Evolutionary conservation across 2,888 invertebrate species (phyloP).

Genomic region (Caenorhabditis plicata): DNA sequence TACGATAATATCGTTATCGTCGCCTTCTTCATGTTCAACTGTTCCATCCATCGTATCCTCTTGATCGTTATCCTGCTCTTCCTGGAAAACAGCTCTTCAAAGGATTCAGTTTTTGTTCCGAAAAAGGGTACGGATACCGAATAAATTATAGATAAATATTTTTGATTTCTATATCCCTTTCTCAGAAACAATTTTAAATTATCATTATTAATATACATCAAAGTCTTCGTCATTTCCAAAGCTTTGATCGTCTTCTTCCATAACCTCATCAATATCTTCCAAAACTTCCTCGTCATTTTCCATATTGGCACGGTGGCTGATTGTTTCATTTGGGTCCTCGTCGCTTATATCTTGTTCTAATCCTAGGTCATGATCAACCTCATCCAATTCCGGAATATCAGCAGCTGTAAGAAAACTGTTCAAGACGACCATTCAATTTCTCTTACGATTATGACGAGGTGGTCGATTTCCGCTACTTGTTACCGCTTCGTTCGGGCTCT

Average conservation of each 20-base stretch:
- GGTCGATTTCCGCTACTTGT: conserved; percentile 38
- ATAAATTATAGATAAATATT: no score
- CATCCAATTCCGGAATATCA: conserved; percentile 31
- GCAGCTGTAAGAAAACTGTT: conserved; percentile 18
- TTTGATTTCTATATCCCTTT: neutral
- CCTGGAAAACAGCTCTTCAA: no score
- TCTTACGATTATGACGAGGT: conserved; percentile 4
- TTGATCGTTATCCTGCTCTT: conserved; percentile 8
- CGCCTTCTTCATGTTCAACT: conserved; percentile 14
- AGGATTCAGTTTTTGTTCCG: no score
- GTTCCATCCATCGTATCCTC: neutral
- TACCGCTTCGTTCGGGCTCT: conserved; percentile 39
- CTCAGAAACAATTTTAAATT: neutral
- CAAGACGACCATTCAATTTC: no score
- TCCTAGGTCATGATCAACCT: conserved; percentile 19
- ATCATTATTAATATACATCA: no score
- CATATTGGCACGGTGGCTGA: conserved; percentile 5
- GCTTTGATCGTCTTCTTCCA: conserved; percentile 20
- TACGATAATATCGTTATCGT: conserved; percentile 15
- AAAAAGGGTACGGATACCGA: no score
- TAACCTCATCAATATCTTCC: conserved; percentile 22
- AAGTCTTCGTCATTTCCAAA: conserved; percentile 19
- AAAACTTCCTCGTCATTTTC: conserved; percentile 33
- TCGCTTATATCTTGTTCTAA: conserved; percentile 33
- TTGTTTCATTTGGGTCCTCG: conserved; percentile 29